Evolutionary conservation across 2,113 vertebrate genomes (phyloP).

Genomic region (Odontophorus gujanensis): DNA sequence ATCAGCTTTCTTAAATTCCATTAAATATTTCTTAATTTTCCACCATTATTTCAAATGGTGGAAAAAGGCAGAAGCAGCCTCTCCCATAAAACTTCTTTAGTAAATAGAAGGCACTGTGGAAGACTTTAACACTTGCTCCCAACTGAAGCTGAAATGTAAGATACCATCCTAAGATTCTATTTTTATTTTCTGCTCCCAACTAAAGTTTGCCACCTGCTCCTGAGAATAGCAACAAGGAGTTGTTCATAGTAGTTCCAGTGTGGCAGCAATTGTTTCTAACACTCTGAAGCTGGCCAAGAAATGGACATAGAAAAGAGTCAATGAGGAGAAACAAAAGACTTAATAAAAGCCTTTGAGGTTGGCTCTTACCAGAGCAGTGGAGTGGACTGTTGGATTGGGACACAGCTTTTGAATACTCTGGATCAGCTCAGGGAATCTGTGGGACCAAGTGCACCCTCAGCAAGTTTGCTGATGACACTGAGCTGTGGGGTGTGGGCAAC

Average conservation of each 20-base stretch:
- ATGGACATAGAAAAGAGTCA: not conserved
- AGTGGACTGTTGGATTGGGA: not conserved
- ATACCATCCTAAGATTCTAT: not conserved
- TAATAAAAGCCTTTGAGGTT: not conserved
- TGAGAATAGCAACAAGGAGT: not conserved
- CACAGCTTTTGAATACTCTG: not conserved
- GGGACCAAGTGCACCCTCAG: no score
- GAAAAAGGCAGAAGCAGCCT: not conserved
- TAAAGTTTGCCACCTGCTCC: not conserved
- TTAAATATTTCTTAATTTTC: no score
- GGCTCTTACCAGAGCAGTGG: accelerated
- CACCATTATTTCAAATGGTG: not conserved
- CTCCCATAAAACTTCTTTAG: not conserved
- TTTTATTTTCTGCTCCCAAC: not conserved
- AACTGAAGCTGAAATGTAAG: not conserved
- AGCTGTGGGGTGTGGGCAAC: no score
- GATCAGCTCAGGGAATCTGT: not conserved
- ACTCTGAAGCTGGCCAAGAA: not conserved
- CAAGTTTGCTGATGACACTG: no score
- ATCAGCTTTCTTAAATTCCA: not conserved
- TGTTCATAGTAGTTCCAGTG: not conserved
- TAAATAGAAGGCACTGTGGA: not conserved
- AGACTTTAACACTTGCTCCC: not conserved
- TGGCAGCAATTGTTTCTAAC: not conserved
- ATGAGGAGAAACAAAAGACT: not conserved